Base-by-base conservation (phyloP, 1,140 invertebrate genomes). In the Lordiphosa stackelbergi region DNA sequence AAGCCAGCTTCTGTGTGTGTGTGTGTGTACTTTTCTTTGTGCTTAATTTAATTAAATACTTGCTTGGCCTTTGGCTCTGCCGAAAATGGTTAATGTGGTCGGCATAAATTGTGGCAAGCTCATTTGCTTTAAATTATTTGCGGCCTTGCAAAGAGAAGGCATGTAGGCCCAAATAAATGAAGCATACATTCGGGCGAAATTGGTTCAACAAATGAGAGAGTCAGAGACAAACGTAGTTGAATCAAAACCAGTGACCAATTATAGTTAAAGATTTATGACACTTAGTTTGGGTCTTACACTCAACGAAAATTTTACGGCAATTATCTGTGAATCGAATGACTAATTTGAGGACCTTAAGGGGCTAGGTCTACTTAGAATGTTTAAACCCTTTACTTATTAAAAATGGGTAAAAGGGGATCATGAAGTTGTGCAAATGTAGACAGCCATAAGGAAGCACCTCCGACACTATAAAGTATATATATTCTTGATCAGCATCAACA, bases 51-150 rank as follows among this genome's bases (percentile, higher is more conserved):
- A 83, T 83, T 83, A 83, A 83, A 83, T 83, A 73, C 59, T 75
- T 59, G 56, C 64, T 56, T 61, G 72, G 63, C 57, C 63, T 61
- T 83, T 61, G 54, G 77, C 77, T 68, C 57, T 60, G 55, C 34
- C 43, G 49, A 74, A 56, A 68, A 83, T 72, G 65, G 77, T 83
- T 83, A 83, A 81, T 81, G 77, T 56, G 77, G 77, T 83, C 69
- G 62, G 77, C 72, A 83, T 83, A 77, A 83, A 83, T 83, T 81
- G 56, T 55, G 68, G 72, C 68, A 38, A 75, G 69, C 71, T 74
- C 71, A 81, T 81, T 79, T 79, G 66, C 71, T 81, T 74, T 75
- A 83, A 79, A 75, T 81, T 79, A 79, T 83, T 71, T 79, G 72
- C 40, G 63, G 75, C 41, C 38, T 19, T 40, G 35, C 52, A 51